Evolutionary conservation across 1,140 invertebrate species (phyloP).

Genomic region (Cryptotermes secundus): DNA sequence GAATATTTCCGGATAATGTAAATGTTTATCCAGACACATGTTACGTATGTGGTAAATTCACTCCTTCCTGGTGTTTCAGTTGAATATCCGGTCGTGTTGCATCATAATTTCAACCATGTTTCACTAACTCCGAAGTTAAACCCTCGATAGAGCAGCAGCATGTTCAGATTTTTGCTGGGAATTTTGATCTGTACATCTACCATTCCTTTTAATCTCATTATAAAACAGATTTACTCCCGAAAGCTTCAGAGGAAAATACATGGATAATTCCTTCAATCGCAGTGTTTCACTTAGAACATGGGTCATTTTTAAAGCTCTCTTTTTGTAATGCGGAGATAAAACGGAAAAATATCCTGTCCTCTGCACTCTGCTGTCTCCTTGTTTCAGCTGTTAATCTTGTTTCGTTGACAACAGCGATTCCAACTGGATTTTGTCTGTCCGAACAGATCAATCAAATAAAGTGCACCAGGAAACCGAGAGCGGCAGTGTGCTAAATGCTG

Average conservation of each 20-base stretch:
- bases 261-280: neutral
- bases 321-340: neutral
- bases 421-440: constrained; percentile 18
- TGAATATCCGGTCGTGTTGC: too few species aligned
- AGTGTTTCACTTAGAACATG: neutral
- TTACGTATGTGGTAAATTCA: too few species aligned
- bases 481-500: neutral
- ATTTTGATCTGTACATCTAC: too few species aligned
- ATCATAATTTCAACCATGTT: too few species aligned
- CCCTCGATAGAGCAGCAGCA: too few species aligned
- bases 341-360: constrained; percentile 11
- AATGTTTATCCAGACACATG: too few species aligned
- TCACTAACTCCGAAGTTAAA: too few species aligned
- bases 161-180: too few species aligned
- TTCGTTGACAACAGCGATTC: constrained; percentile 18
- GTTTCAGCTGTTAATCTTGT: constrained; percentile 10
- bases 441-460: constrained; percentile 15
- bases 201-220: too few species aligned
- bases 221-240: too few species aligned
- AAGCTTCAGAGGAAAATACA: neutral
- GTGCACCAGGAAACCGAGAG: neutral
- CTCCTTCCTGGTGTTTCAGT: too few species aligned
- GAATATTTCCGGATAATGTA: too few species aligned
- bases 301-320: neutral
- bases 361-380: neutral